A percentile compares a stretch with the other conserved stretches of the same genome.
Conservation (phyloP, 2,113 vertebrate genomes). For the Aspidoscelis tigris region DNA sequence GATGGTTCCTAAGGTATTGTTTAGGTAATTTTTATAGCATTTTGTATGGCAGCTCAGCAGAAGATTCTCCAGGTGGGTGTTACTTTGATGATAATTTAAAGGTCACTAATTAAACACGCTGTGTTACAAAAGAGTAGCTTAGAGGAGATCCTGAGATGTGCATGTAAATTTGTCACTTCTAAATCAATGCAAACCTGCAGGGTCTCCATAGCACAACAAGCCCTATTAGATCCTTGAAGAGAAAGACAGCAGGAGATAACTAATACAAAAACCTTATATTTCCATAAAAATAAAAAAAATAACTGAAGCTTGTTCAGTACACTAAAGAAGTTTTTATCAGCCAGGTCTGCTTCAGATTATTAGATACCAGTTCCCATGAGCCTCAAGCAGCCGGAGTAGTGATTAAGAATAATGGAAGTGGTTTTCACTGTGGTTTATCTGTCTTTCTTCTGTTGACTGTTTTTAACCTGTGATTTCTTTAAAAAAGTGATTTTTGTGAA, state of each 20-base stretch:
- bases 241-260: not conserved
- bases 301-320: not conserved
- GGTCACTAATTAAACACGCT: slow-evolving; percentile 53
- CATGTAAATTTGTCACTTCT: not conserved
- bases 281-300: not conserved
- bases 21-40: slow-evolving; percentile 46
- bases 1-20: slow-evolving; percentile 32
- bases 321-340: not conserved
- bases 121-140: slow-evolving; percentile 40
- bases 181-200: slow-evolving; percentile 6
- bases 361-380: too few relatives aligned
- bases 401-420: too few relatives aligned
- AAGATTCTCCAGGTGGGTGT: slow-evolving; percentile 39
- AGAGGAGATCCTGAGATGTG: slow-evolving; percentile 20
- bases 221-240: not conserved
- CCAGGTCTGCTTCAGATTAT: too few relatives aligned
- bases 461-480: too few relatives aligned
- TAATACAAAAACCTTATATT: not conserved
- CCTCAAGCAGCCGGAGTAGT: too few relatives aligned
- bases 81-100: slow-evolving; percentile 53
- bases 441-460: too few relatives aligned
- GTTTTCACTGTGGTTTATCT: too few relatives aligned
- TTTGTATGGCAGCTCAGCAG: slow-evolving; percentile 47
- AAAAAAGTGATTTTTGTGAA: too few relatives aligned
- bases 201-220: not conserved